These are phyloP conservation scores for Serinus canaria DNA, from an alignment of 2,113 vertebrate species.

Conservation along the genomic window DNA sequence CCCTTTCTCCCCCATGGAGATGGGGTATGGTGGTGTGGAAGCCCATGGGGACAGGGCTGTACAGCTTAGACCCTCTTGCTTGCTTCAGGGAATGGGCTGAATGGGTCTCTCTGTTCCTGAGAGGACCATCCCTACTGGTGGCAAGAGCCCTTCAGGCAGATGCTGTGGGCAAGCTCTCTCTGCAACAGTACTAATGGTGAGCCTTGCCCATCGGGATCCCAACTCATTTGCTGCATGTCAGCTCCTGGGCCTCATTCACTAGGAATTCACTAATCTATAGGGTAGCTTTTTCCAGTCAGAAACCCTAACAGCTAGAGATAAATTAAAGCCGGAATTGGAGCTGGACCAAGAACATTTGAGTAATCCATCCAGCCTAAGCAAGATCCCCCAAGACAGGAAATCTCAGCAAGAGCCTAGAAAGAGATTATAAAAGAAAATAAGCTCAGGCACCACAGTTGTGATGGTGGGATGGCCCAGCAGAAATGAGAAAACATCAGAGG, in stretches of 20 bases:
- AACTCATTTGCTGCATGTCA: neutral
- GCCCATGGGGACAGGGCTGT: neutral
- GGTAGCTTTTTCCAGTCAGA: neutral
- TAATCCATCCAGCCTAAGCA: neutral
- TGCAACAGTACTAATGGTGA: neutral
- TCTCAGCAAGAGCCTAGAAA: neutral
- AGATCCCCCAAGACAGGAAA: constrained; percentile 5
- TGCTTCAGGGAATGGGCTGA: neutral
- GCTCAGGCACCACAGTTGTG: neutral
- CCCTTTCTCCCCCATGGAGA: neutral
- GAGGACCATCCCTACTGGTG: neutral
- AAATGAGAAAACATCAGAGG: neutral
- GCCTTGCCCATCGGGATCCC: neutral
- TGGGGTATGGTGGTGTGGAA: neutral
- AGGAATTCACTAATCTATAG: neutral
- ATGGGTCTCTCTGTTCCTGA: neutral
- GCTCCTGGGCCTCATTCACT: neutral
- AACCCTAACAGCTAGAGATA: neutral
- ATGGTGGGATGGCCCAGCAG: neutral
- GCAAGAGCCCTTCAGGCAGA: neutral
- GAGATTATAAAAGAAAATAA: neutral
- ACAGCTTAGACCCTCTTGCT: neutral
- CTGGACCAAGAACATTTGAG: neutral
- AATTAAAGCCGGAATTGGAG: neutral
- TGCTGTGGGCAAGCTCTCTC: neutral